Percentiles rank a stretch among this genome's conserved stretches.
These are phyloP conservation scores for Sphenodon punctatus DNA, from an alignment of 2,797 vertebrate species.

Conservation along the genomic window DNA sequence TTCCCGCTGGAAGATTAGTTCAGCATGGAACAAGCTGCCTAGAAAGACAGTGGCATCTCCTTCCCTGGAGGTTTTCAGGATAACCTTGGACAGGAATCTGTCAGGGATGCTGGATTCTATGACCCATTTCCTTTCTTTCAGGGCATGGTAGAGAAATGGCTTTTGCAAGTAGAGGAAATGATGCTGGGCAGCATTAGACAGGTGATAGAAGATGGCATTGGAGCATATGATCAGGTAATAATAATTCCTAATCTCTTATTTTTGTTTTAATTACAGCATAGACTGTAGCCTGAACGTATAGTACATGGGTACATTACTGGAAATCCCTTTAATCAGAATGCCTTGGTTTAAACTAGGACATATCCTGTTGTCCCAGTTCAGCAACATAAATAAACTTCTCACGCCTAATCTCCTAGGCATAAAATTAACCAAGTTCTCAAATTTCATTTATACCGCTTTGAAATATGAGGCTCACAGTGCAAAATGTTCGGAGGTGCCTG, in stretches of 20 bases:
- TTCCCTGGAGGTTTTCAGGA: too few species aligned
- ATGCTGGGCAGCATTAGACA: conserved; percentile 87
- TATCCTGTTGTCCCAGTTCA: not conserved
- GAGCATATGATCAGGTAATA: conserved; percentile 83
- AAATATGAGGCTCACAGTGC: not conserved
- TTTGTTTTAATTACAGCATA: not conserved
- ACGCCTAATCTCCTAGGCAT: not conserved
- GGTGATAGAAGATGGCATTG: conserved; percentile 82
- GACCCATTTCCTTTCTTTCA: conserved; percentile 55
- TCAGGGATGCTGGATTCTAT: too few species aligned
- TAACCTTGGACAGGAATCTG: too few species aligned
- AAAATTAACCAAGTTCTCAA: not conserved
- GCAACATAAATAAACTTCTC: not conserved
- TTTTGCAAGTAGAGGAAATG: conserved; percentile 87
- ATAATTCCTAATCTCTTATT: too few species aligned
- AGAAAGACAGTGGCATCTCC: too few species aligned
- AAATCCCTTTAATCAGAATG: not conserved
- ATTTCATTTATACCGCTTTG: not conserved
- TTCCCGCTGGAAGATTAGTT: too few species aligned
- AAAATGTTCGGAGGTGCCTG: too few species aligned
- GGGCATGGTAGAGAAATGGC: conserved; percentile 98
- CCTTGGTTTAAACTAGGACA: not conserved
- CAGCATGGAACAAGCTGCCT: too few species aligned
- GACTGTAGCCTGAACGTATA: conserved; percentile 1
- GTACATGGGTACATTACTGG: not conserved